Conservation (phyloP, 2,888 invertebrate species). For the Lordiphosa fenestrarum region DNA sequence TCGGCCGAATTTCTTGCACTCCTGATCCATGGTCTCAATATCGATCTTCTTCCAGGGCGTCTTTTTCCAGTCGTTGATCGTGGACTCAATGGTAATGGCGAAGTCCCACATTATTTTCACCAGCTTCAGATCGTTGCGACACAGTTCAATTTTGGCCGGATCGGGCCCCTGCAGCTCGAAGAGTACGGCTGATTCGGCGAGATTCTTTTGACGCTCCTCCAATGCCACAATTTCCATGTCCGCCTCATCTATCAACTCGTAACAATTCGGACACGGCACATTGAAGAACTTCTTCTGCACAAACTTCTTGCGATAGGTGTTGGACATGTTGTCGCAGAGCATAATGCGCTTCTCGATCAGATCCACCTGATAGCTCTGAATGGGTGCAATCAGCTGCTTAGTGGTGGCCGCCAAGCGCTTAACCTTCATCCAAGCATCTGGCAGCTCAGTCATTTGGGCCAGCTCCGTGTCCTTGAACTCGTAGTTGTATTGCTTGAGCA, state of each 20-base stretch:
- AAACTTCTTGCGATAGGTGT: constrained; percentile 89
- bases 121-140: constrained; percentile 88
- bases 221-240: constrained; percentile 85
- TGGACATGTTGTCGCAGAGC: constrained; percentile 89
- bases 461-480: constrained; percentile 90
- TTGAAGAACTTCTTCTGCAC: constrained; percentile 83
- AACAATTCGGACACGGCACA: constrained; percentile 85
- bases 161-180: constrained; percentile 94
- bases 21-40: constrained; percentile 96
- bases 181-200: constrained; percentile 88
- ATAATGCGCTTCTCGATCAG: constrained; percentile 91
- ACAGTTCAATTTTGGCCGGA: constrained; percentile 87
- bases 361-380: constrained; percentile 93
- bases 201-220: constrained; percentile 85
- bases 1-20: constrained; percentile 94
- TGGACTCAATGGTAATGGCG: constrained; percentile 88
- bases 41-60: constrained; percentile 97
- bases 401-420: constrained; percentile 91
- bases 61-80: constrained; percentile 94
- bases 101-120: constrained; percentile 95
- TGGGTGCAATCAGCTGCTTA: constrained; percentile 92
- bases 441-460: constrained; percentile 89
- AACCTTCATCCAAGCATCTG: constrained; percentile 92
- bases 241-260: constrained; percentile 85
- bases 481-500: constrained; percentile 91